phyloP scores from a whole-genome alignment of 2,888 invertebrate species.

The Diarsia brunnea region DNA sequence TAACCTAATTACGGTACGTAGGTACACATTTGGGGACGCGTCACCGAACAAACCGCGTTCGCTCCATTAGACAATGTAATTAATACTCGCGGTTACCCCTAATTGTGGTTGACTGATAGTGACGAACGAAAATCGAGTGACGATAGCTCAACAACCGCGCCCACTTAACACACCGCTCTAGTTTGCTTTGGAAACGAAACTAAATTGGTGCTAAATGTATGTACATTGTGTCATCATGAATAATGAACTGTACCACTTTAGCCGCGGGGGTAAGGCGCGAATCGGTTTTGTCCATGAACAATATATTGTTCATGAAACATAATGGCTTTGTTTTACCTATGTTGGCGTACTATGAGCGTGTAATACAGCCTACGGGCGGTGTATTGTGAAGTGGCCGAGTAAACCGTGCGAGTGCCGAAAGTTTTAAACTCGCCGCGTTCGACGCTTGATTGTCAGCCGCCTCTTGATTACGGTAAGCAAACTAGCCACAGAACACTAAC shows the following conservation, averaged over 20 bases:
- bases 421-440: constrained; percentile 64
- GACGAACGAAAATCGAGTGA: constrained; percentile 80
- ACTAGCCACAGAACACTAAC: constrained; percentile 78
- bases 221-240: constrained; percentile 79
- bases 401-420: constrained; percentile 61
- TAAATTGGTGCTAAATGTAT: constrained; percentile 77
- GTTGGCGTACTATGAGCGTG: constrained; percentile 69
- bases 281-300: constrained; percentile 76
- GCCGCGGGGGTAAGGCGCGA: constrained; percentile 67
- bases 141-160: constrained; percentile 83
- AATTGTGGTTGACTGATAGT: constrained; percentile 86
- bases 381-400: constrained; percentile 57
- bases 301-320: constrained; percentile 80
- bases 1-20: constrained; percentile 72
- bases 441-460: constrained; percentile 63
- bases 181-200: constrained; percentile 76
- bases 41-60: constrained; percentile 80
- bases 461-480: constrained; percentile 76
- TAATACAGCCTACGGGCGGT: constrained; percentile 54
- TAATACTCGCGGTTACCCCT: constrained; percentile 87
- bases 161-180: constrained; percentile 72
- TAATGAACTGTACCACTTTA: constrained; percentile 77
- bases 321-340: constrained; percentile 82
- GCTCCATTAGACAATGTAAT: constrained; percentile 89
- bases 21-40: constrained; percentile 79